Evolutionary conservation across 1,140 invertebrate genomes (phyloP).

Genomic region (Penaeus japonicus): DNA sequence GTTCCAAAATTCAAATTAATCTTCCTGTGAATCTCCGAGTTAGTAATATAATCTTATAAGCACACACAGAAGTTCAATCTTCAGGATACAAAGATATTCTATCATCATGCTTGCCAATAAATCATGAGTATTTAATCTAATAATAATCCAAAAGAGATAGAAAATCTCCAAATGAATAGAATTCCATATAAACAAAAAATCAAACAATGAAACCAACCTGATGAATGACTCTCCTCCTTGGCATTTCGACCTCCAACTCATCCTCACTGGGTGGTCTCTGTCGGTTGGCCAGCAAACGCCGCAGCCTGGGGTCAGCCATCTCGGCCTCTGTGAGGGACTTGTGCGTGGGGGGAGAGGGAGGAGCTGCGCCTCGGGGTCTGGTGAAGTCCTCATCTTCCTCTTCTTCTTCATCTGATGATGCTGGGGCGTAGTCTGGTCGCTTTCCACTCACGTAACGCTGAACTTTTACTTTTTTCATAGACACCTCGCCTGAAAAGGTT

Average conservation of each 20-base stretch:
- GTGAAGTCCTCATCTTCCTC: conserved; percentile 86
- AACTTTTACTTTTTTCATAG: conserved; percentile 97
- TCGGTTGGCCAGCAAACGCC: conserved; percentile 38
- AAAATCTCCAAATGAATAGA: too few relatives aligned
- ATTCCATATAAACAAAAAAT: too few relatives aligned
- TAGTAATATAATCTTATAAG: too few relatives aligned
- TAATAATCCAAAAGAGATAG: too few relatives aligned
- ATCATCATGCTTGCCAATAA: too few relatives aligned
- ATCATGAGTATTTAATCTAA: too few relatives aligned
- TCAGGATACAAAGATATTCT: too few relatives aligned
- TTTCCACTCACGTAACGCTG: conserved; percentile 93
- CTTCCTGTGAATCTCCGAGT: too few relatives aligned
- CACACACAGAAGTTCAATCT: too few relatives aligned
- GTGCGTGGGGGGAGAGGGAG: conserved; percentile 25
- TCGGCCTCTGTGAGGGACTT: conserved; percentile 59
- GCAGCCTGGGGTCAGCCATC: conserved; percentile 60
- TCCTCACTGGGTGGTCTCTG: conserved; percentile 55
- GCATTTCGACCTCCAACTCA: conserved; percentile 56
- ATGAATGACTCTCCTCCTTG: conserved; percentile 27
- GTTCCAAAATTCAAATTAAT: neutral
- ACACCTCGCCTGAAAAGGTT: conserved; percentile 78
- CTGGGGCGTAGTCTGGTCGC: conserved; percentile 89
- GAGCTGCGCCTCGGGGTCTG: conserved; percentile 65
- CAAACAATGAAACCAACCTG: too few relatives aligned
- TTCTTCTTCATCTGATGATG: conserved; percentile 81